A percentile compares a stretch with the other conserved stretches of the same genome.
phyloP scores from a whole-genome alignment of 2,888 invertebrate species.

The Meteorus colon region DNA sequence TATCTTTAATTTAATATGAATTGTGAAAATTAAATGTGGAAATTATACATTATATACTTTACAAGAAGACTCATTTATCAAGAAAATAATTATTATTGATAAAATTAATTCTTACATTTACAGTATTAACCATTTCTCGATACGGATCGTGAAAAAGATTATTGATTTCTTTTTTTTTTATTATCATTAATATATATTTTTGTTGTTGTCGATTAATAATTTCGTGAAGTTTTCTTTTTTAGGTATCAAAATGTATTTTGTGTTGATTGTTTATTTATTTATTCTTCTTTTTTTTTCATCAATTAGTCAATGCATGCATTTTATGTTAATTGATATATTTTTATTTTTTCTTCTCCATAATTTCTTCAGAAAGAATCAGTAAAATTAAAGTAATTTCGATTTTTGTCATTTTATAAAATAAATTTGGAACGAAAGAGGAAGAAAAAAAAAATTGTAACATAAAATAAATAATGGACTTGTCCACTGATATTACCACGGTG shows the following conservation, averaged over 20 bases:
- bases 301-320: constrained; percentile 5
- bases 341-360: background rate
- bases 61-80: constrained; percentile 19
- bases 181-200: background rate
- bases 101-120: constrained; percentile 10
- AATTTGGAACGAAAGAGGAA: background rate
- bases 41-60: constrained; percentile 30
- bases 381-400: background rate
- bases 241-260: background rate
- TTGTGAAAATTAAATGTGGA: constrained; percentile 30
- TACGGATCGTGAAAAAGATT: constrained; percentile 35
- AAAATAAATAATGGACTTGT: constrained; percentile 10
- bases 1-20: constrained; percentile 11
- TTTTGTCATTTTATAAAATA: constrained; percentile 3
- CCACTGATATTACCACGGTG: background rate
- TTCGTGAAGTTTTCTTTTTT: background rate
- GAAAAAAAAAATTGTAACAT: background rate
- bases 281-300: background rate
- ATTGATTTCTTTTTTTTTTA: background rate
- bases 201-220: background rate
- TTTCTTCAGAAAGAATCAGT: background rate
- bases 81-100: constrained; percentile 20
- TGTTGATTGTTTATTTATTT: background rate
- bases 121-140: constrained; percentile 39
- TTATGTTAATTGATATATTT: background rate